Evolutionary conservation across 2,888 invertebrate genomes (phyloP).

Genomic region (Perizoma flavofasciatum): DNA sequence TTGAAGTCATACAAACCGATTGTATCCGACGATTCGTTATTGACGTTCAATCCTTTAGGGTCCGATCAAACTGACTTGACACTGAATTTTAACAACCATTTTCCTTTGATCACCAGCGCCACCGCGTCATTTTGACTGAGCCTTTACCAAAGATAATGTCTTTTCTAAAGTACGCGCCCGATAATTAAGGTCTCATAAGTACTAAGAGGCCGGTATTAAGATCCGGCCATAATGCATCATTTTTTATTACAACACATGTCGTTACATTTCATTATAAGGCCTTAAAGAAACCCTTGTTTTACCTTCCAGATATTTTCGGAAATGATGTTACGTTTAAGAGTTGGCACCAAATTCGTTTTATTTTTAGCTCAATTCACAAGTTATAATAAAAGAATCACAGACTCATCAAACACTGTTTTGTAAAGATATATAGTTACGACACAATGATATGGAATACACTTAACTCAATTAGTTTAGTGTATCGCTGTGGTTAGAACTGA

Average conservation of each 20-base stretch:
- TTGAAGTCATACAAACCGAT: too few species aligned
- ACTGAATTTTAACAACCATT: too few species aligned
- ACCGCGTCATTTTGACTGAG: too few species aligned
- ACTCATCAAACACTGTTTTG: conserved; percentile 9
- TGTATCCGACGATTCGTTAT: too few species aligned
- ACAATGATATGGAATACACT: too few species aligned
- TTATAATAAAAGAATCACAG: conserved; percentile 1
- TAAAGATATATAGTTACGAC: conserved; percentile 1
- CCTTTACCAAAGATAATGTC: background rate
- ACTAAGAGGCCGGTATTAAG: background rate
- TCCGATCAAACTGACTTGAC: too few species aligned
- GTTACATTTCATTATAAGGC: conserved; percentile 8
- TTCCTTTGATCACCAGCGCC: too few species aligned
- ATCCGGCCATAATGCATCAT: conserved; percentile 15
- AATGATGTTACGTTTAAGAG: conserved; percentile 12
- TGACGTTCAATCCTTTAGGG: too few species aligned
- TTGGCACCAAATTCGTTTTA: conserved; percentile 21
- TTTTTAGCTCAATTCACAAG: conserved; percentile 11
- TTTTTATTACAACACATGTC: conserved; percentile 23
- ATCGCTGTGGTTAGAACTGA: too few species aligned
- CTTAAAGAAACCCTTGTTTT: conserved; percentile 17
- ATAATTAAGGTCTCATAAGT: conserved; percentile 9
- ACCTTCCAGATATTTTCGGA: conserved; percentile 20
- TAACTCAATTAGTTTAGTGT: too few species aligned
- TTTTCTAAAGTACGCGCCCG: conserved; percentile 5